A percentile compares a stretch with the other conserved stretches of the same genome.
Conservation (phyloP, 2,113 vertebrate genomes). For the Ochotona princeps region DNA sequence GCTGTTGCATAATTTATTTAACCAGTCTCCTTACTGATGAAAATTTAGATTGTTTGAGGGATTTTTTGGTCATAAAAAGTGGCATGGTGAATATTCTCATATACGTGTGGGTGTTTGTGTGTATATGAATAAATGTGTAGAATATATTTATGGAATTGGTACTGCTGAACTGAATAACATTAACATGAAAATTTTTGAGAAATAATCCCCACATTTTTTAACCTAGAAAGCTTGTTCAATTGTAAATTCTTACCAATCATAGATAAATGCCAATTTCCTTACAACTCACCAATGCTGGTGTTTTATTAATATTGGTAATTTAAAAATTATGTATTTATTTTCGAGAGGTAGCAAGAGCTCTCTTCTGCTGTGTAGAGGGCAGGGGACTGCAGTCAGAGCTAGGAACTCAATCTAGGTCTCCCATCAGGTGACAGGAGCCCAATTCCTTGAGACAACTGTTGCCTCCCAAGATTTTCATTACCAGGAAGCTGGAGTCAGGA, state of each 20-base stretch:
- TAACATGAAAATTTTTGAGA: slow-evolving; percentile 2
- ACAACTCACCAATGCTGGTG: not conserved
- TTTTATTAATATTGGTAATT: slow-evolving; percentile 2
- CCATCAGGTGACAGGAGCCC: too few relatives aligned
- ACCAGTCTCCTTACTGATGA: not conserved
- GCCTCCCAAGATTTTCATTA: too few relatives aligned
- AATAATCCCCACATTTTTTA: not conserved
- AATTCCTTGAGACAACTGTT: too few relatives aligned
- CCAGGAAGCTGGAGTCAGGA: too few relatives aligned
- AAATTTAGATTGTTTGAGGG: slow-evolving; percentile 23
- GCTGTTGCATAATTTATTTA: not conserved
- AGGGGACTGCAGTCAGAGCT: not conserved
- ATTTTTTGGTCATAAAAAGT: not conserved
- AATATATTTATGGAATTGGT: slow-evolving; percentile 32
- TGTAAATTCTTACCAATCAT: slow-evolving; percentile 27
- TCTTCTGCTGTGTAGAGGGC: too few relatives aligned
- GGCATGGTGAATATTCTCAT: not conserved
- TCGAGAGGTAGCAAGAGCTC: too few relatives aligned
- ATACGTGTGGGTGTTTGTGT: slow-evolving; percentile 13
- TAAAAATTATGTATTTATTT: too few relatives aligned
- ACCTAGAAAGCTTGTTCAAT: slow-evolving; percentile 30
- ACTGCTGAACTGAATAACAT: not conserved
- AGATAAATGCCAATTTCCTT: not conserved
- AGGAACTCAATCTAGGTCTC: not conserved
- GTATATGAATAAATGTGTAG: not conserved